Evolutionary conservation across 1,140 invertebrate species (phyloP).

Genomic region (Drosophila burlai): DNA sequence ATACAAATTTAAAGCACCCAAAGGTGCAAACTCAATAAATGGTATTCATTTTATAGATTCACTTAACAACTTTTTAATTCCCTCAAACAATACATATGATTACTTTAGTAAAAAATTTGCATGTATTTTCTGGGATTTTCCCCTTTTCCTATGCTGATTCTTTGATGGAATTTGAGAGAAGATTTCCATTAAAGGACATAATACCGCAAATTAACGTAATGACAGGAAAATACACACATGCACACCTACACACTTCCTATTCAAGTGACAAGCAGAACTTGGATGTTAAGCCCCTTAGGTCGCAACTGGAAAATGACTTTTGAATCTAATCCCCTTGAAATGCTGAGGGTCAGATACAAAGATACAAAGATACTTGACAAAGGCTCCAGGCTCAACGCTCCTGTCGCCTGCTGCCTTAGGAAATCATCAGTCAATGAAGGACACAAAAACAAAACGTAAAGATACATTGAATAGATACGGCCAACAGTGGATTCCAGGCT

Average conservation of each 20-base stretch:
- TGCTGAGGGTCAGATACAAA: constrained; percentile 8
- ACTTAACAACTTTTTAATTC: neutral
- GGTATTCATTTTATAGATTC: too few species aligned
- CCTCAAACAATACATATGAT: neutral
- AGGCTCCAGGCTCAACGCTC: neutral
- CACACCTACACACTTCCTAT: neutral
- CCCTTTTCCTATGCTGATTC: neutral
- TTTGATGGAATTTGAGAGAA: constrained; percentile 7
- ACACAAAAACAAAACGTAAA: constrained; percentile 8
- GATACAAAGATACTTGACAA: neutral
- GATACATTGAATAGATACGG: constrained; percentile 24
- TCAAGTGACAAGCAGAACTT: constrained; percentile 38
- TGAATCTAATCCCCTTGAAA: constrained; percentile 67
- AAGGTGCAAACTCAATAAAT: neutral
- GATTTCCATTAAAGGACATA: constrained; percentile 64
- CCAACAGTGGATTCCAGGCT: constrained; percentile 43
- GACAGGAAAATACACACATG: constrained; percentile 31
- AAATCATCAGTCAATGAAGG: constrained; percentile 67
- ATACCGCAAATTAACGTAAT: constrained; percentile 70
- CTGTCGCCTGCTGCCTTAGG: constrained; percentile 23
- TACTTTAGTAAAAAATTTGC: neutral
- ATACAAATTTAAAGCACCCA: neutral
- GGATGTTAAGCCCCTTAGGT: constrained; percentile 69
- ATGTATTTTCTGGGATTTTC: constrained; percentile 5
- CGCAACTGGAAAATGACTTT: constrained; percentile 73